Evolutionary conservation across 2,797 vertebrate species (phyloP), one percentile per base, ranked within the genome.

Genomic region (Hydrocynus forskahlii): DNA sequence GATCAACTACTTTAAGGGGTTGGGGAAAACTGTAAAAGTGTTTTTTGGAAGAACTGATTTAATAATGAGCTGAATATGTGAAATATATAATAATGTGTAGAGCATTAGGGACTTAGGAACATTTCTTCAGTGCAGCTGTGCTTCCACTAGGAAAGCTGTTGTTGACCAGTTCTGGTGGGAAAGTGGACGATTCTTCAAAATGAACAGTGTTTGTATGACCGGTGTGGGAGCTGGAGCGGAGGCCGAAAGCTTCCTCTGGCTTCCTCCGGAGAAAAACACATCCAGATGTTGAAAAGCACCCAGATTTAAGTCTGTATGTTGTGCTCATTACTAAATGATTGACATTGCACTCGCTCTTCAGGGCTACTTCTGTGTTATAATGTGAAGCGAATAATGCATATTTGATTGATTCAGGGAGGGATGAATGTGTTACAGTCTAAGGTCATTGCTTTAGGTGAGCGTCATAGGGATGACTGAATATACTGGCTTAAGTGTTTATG

Each of bases 81-180:
- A 38, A 64, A 17, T 17, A 2, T 6, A 68, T 5, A 13, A 45
- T 45, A 21, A 45, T n/a, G 4, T 38, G 7, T 13, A 14, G 10
- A 23, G 5, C 25, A 35, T 17, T 35, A 14, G 21, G 59, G 59
- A 16, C 21, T 4, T 14, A 35, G 62, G 62, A 35, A 19, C 29
- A 6, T 17, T 12, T 60, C 23, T 35, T 64, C 1, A 7, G 13
- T 6, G 5, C 62, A 64, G 68, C 68, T 29, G 12, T 0, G 25
- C 23, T 25, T 23, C 68, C 45, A 52, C 21, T 12, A 19, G 45
- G 48, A 17, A 50, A 52, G 48, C 67, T 69, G n/a, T 48, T 48
- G 67, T 69, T 69, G 67, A 48, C 21, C 12, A 23, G 67, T 69
- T 69, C 67, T 69, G 67, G 67, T 48, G 67, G 67, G 67, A 69